Evolutionary conservation across 2,888 invertebrate genomes (phyloP), one percentile per base, ranked within the genome.

Genomic region (Drosophila seclusa): DNA sequence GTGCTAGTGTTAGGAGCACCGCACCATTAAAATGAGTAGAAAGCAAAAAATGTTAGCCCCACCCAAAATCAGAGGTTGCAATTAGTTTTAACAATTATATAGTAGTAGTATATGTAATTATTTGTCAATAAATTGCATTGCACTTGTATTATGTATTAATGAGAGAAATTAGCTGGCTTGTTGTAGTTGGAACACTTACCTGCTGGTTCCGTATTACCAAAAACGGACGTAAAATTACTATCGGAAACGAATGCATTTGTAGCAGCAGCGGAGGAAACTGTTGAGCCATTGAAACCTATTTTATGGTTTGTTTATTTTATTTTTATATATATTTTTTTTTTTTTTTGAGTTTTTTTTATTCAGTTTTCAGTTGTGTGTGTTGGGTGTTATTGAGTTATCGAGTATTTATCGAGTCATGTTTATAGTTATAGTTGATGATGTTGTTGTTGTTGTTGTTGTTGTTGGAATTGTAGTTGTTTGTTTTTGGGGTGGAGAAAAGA

Each of bases 161-260:
- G 73, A 61, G 16, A 60, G 21, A 70, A 59, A 55, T 42, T 48
- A 58, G 50, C 78, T 67, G 54, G 49, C 60, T 75, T 49, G 50
- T 60, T 57, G 13, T 34, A 49, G 53, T 69, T 65, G 70, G 34
- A 62, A 93, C 95, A 93, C 95, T 95, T 95, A 95, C 95, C 95
- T 94, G 94, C 93, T 84, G 95, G 93, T 92, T 96, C 96, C 91
- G 95, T 94, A 94, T 95, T 95, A 93, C 97, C 97, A 94, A 98
- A 98, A 89, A 97, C 97, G 90, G 97, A 96, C 91, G 96, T 96
- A 94, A 97, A 97, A 94, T 96, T 96, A 94, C 96, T 97, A 93
- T 97, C 97, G 92, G 97, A 96, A 92, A 97, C 97, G 94, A 97
- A 97, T 89, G 95, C 94, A 93, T 94, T 94, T 80, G 92, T 89